These are phyloP conservation scores for Characodon lateralis DNA, from an alignment of 2,797 vertebrate species.

Conservation along the genomic window DNA sequence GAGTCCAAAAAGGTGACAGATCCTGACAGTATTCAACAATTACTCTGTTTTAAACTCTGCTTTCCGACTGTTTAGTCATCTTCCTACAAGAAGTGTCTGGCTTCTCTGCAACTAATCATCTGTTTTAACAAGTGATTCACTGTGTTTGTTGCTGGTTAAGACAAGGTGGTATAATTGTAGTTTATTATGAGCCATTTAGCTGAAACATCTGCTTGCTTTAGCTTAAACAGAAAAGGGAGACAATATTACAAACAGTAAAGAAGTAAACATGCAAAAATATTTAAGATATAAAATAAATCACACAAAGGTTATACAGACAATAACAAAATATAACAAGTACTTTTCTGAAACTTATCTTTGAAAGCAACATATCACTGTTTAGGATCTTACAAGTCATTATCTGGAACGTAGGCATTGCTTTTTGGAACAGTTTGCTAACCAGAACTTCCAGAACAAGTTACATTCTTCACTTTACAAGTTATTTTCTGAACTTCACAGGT, in stretches of 20 bases:
- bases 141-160: background rate
- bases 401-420: too few relatives aligned
- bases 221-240: background rate
- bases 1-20: too few relatives aligned
- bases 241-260: background rate
- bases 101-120: background rate
- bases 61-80: background rate
- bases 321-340: background rate
- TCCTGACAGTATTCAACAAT: background rate
- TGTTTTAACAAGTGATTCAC: background rate
- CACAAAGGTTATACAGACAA: background rate
- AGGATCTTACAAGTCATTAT: too few relatives aligned
- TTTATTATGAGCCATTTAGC: background rate
- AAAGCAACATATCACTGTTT: background rate
- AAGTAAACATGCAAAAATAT: background rate
- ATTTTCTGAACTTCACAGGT: too few relatives aligned
- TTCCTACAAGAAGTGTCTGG: background rate
- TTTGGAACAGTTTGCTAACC: too few relatives aligned
- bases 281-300: background rate
- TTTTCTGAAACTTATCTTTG: background rate
- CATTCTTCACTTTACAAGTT: too few relatives aligned
- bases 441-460: too few relatives aligned
- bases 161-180: background rate
- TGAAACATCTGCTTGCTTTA: background rate
- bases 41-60: background rate